phyloP scores from a whole-genome alignment of 1,140 invertebrate species.

The Drosophila albomicans region DNA sequence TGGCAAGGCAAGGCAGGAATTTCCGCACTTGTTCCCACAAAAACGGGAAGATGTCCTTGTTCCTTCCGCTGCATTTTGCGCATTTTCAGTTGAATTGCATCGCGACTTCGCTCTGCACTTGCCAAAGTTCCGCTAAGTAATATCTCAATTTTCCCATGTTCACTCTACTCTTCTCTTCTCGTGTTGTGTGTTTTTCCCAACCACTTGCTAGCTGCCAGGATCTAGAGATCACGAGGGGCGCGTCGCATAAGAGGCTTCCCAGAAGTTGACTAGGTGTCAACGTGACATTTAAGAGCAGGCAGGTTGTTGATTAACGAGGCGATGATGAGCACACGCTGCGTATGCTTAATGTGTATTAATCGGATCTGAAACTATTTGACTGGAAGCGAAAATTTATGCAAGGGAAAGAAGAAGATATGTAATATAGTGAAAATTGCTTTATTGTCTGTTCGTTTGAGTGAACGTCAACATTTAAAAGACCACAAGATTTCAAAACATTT shows the following conservation, averaged over 20 bases:
- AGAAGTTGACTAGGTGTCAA: constrained; percentile 1
- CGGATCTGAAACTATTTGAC: neutral
- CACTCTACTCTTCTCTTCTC: neutral
- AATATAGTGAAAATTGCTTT: too few relatives aligned
- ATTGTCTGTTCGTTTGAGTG: too few relatives aligned
- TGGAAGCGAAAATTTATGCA: too few relatives aligned
- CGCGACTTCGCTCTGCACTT: constrained; percentile 50
- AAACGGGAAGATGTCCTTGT: constrained; percentile 28
- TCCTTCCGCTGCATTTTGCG: constrained; percentile 45
- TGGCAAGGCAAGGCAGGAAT: constrained; percentile 30
- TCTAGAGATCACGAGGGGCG: constrained; percentile 12
- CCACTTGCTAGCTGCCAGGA: neutral
- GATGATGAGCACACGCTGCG: neutral
- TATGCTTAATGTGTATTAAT: neutral
- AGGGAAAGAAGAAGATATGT: too few relatives aligned
- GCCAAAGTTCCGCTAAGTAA: constrained; percentile 34
- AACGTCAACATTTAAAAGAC: too few relatives aligned
- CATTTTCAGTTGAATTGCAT: constrained; percentile 43
- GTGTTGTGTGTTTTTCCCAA: constrained; percentile 38
- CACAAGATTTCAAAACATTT: too few relatives aligned
- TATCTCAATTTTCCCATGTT: constrained; percentile 1
- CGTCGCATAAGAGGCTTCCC: constrained; percentile 17
- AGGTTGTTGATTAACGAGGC: neutral
- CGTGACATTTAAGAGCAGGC: neutral
- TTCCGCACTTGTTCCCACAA: constrained; percentile 46